Conservation (phyloP, 2,888 invertebrate species). For the Dinocampus coccinellae region DNA sequence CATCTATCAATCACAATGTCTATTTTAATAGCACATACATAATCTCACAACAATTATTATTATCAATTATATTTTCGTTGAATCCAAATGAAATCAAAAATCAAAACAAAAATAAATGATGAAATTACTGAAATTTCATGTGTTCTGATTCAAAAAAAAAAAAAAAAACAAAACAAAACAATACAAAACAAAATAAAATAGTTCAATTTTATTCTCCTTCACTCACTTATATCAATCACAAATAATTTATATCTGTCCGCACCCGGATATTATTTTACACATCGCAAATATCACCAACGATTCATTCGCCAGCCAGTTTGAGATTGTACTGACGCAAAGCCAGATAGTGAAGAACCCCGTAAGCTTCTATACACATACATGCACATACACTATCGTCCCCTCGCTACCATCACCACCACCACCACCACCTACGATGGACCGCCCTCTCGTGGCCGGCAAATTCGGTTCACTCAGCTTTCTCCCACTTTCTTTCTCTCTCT, state of each 20-base stretch:
- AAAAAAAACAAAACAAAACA: not conserved
- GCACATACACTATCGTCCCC: slow-evolving; percentile 10
- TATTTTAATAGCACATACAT: not conserved
- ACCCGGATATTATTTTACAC: not conserved
- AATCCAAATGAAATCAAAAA: no score
- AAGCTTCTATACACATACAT: slow-evolving; percentile 14
- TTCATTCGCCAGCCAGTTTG: slow-evolving; percentile 30
- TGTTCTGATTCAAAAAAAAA: not conserved
- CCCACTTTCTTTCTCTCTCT: not conserved
- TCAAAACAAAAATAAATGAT: no score
- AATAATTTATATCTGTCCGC: not conserved
- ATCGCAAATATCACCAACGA: slow-evolving; percentile 1
- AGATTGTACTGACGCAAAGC: slow-evolving; percentile 35
- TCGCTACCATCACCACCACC: slow-evolving; percentile 8
- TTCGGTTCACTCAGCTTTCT: not conserved
- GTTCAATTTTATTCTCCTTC: not conserved
- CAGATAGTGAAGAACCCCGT: slow-evolving; percentile 35
- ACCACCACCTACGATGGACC: slow-evolving; percentile 28
- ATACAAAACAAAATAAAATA: not conserved
- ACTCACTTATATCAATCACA: not conserved
- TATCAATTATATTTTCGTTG: no score
- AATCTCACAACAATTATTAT: no score
- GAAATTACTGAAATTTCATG: no score
- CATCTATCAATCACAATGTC: not conserved
- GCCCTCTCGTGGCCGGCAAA: slow-evolving; percentile 23